Evolutionary conservation across 1,140 invertebrate species (phyloP).

Genomic region (Drosophila truncata): DNA sequence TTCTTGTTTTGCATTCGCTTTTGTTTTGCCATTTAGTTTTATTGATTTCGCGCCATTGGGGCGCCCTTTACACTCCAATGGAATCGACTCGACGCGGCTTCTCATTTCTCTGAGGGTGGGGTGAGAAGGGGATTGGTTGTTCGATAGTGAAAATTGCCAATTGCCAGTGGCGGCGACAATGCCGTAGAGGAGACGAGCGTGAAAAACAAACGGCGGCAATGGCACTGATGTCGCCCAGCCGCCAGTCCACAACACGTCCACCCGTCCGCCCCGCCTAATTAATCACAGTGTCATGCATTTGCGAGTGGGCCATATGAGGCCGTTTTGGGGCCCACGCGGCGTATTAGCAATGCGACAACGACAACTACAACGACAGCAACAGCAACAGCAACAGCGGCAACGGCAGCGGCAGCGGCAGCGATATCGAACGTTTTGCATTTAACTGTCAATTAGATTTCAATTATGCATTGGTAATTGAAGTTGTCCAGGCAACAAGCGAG

Average conservation of each 20-base stretch:
- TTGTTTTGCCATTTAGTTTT: constrained; percentile 67
- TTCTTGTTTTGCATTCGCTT: constrained; percentile 27
- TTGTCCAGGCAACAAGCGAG: constrained; percentile 53
- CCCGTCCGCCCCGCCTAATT: constrained; percentile 56
- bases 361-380: constrained; percentile 29
- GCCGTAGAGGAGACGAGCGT: constrained; percentile 5
- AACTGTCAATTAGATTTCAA: constrained; percentile 84
- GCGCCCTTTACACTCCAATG: constrained; percentile 65
- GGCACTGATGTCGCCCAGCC: constrained; percentile 40
- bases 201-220: constrained; percentile 30
- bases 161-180: constrained; percentile 34
- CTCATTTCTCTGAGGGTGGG: not conserved
- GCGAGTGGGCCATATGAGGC: constrained; percentile 58
- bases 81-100: constrained; percentile 25
- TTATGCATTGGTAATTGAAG: constrained; percentile 76
- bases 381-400: not conserved
- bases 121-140: not conserved
- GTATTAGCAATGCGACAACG: constrained; percentile 70
- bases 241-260: constrained; percentile 4
- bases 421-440: constrained; percentile 64
- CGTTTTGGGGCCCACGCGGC: constrained; percentile 63
- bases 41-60: constrained; percentile 77
- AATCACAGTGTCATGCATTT: constrained; percentile 79
- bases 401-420: not conserved
- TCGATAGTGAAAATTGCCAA: constrained; percentile 49